Conservation (phyloP, 2,113 vertebrate species). For the Cheirogaleus medius region DNA sequence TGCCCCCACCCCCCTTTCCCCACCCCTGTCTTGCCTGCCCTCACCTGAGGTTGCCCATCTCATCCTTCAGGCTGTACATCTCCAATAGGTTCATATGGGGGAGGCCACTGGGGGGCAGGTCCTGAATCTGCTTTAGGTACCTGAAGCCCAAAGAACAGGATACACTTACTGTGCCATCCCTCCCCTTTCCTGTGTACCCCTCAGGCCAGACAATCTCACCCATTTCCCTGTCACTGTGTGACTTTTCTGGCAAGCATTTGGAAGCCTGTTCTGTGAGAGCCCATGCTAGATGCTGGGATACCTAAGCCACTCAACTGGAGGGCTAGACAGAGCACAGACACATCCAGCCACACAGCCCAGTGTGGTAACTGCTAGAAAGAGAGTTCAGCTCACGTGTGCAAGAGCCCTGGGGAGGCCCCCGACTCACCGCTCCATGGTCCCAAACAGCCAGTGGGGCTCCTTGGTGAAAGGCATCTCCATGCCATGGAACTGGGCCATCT, state of each 20-base stretch:
- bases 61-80: conserved; percentile 87
- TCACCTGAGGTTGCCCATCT: conserved; percentile 91
- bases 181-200: background rate
- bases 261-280: background rate
- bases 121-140: conserved; percentile 92
- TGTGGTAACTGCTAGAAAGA: too few relatives aligned
- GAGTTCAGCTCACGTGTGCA: background rate
- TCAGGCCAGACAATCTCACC: background rate
- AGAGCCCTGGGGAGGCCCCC: background rate
- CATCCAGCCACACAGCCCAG: background rate
- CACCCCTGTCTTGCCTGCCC: background rate
- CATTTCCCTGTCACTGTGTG: background rate
- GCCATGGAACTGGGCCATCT: conserved; percentile 92
- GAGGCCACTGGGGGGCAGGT: conserved; percentile 85
- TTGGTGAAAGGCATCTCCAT: conserved; percentile 99
- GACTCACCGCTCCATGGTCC: conserved; percentile 91
- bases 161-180: background rate
- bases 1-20: too few relatives aligned
- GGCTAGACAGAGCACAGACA: background rate
- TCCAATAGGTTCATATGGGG: conserved; percentile 90
- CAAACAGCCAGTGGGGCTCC: conserved; percentile 95
- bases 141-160: conserved; percentile 75
- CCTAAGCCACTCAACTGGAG: background rate
- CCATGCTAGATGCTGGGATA: background rate
- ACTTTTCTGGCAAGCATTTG: background rate